Conservation (phyloP, 2,113 vertebrate genomes). For the Myiagra hebetior region DNA sequence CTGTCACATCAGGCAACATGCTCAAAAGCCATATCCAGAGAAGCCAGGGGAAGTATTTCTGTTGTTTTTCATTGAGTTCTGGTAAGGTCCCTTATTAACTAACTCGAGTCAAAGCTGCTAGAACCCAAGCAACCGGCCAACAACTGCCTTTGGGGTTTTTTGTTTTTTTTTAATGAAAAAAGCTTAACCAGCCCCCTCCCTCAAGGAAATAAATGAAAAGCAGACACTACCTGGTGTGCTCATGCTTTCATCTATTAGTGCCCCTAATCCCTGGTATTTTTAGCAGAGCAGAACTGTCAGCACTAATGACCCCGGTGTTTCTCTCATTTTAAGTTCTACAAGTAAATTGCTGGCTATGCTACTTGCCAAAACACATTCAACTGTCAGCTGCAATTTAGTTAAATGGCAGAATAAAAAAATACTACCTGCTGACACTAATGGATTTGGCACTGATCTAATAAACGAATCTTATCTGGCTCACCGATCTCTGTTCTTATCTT, state of each 20-base stretch:
- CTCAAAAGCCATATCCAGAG: background rate
- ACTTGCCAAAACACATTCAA: conserved; percentile 42
- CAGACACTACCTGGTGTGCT: background rate
- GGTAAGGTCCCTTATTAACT: background rate
- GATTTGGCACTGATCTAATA: conserved; percentile 46
- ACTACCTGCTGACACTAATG: conserved; percentile 31
- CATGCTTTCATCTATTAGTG: background rate
- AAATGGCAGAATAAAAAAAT: conserved; percentile 25
- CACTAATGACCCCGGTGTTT: background rate
- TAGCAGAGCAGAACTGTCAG: background rate
- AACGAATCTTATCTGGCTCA: conserved; percentile 8
- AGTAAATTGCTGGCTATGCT: background rate
- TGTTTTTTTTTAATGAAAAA: background rate
- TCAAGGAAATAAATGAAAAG: background rate
- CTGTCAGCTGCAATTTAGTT: conserved; percentile 51
- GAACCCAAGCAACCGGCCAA: background rate
- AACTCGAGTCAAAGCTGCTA: background rate
- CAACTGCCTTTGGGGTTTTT: background rate
- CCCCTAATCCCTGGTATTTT: background rate
- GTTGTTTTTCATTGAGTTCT: background rate
- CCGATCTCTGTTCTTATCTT: background rate
- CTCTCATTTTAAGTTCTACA: conserved; percentile 8
- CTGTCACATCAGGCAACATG: background rate
- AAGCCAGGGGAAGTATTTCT: background rate
- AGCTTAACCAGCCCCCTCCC: background rate